Evolutionary conservation across 2,113 vertebrate species (phyloP).

Genomic region (Gopherus evgoodei): DNA sequence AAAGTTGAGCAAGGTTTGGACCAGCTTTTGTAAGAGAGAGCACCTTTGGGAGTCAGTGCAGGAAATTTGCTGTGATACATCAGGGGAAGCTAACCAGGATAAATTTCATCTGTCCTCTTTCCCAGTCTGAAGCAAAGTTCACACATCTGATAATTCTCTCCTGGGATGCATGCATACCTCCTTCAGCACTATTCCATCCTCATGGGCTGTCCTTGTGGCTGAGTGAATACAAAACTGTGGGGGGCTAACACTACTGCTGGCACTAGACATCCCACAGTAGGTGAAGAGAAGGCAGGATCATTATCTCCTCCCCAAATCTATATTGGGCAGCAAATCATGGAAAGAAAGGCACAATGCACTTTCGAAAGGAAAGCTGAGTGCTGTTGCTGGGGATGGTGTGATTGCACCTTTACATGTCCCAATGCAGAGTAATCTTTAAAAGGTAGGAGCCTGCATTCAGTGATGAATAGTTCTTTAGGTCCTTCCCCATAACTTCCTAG

Average conservation of each 20-base stretch:
- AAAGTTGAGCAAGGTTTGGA: background rate
- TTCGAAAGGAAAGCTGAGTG: background rate
- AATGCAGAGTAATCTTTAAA: background rate
- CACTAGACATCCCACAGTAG: background rate
- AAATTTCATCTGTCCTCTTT: background rate
- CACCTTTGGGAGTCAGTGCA: background rate
- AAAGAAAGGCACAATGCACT: background rate
- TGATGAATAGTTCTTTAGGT: background rate
- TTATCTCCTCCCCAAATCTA: background rate
- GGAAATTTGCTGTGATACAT: background rate
- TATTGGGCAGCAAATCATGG: background rate
- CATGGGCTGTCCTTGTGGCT: background rate
- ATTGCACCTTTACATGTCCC: background rate
- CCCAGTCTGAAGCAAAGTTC: background rate
- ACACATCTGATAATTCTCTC: background rate
- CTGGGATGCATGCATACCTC: background rate
- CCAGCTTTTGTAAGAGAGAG: background rate
- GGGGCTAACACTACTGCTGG: background rate
- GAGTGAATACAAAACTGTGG: background rate
- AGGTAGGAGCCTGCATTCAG: background rate
- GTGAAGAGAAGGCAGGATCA: background rate
- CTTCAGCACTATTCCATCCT: background rate
- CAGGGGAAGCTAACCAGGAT: background rate
- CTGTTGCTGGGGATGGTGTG: background rate
- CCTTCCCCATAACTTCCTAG: background rate